Conservation (phyloP, 2,888 invertebrate species). For the Pandemis heparana region DNA sequence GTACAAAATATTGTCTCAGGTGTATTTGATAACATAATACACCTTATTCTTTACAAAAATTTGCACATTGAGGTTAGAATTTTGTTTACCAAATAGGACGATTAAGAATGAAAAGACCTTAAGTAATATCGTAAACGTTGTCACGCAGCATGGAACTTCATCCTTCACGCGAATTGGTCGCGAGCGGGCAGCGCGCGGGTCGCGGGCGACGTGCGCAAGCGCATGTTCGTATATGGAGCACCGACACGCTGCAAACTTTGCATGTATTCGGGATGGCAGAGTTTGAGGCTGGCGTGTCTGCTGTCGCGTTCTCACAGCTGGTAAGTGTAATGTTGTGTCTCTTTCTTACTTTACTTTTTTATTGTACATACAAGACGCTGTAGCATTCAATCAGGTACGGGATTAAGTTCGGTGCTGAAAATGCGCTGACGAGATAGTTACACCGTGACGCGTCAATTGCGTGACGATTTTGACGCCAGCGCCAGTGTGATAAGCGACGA, state of each 20-base stretch:
- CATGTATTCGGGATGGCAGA: conserved; percentile 97
- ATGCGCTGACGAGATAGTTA: no score
- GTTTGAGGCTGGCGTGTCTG: conserved; percentile 94
- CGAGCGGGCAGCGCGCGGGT: conserved; percentile 95
- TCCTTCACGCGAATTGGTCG: conserved; percentile 94
- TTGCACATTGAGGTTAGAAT: no score
- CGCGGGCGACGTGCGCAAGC: conserved; percentile 94
- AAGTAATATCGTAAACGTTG: neutral
- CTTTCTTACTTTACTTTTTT: neutral
- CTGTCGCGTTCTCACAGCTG: conserved; percentile 95
- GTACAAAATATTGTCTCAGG: no score
- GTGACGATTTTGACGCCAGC: no score
- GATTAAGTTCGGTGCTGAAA: no score
- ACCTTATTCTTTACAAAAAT: no score
- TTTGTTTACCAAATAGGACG: no score
- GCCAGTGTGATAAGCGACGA: no score
- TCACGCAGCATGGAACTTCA: conserved; percentile 92
- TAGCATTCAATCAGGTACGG: neutral
- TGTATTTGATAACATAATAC: no score
- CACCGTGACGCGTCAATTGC: neutral
- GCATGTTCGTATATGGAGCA: conserved; percentile 97
- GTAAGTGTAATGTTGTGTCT: conserved; percentile 74
- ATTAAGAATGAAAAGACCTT: no score
- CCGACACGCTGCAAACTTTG: conserved; percentile 94
- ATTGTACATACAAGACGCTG: neutral